phyloP scores from a whole-genome alignment of 2,888 invertebrate genomes.

The Tryphoninae sp. region DNA sequence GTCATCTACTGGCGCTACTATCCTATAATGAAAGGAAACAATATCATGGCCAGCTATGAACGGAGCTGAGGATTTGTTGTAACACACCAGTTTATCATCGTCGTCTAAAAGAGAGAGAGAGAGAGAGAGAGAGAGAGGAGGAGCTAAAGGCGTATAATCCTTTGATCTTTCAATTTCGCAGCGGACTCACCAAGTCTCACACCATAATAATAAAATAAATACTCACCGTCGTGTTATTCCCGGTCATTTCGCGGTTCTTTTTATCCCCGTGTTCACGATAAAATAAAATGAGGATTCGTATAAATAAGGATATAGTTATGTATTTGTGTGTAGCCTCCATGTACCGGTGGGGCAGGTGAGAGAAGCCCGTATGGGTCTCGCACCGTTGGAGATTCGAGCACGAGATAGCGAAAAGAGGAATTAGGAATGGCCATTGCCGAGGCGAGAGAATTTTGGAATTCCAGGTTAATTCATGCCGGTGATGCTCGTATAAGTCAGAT shows the following conservation, averaged over 20 bases:
- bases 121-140: no score
- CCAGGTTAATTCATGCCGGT: conserved; percentile 64
- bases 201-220: conserved; percentile 44
- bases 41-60: no score
- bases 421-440: conserved; percentile 61
- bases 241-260: conserved; percentile 22
- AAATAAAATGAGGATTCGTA: conserved; percentile 12
- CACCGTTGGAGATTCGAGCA: conserved; percentile 52
- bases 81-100: no score
- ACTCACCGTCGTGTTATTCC: conserved; percentile 37
- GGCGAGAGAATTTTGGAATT: conserved; percentile 62
- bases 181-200: conserved; percentile 10
- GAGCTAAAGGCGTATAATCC: conserved; percentile 53
- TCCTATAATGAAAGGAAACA: no score
- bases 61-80: no score
- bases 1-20: no score
- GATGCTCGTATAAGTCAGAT: conserved; percentile 65
- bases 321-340: conserved; percentile 21
- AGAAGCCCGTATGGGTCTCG: conserved; percentile 51
- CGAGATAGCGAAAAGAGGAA: conserved; percentile 62
- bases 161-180: conserved; percentile 77
- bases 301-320: conserved; percentile 31
- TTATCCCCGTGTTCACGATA: conserved; percentile 7
- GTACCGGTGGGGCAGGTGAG: conserved; percentile 37
- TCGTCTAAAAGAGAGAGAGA: no score